Evolutionary conservation across 1,140 invertebrate species (phyloP), one percentile per base, ranked within the genome.

Genomic region (Drosophila navojoa): DNA sequence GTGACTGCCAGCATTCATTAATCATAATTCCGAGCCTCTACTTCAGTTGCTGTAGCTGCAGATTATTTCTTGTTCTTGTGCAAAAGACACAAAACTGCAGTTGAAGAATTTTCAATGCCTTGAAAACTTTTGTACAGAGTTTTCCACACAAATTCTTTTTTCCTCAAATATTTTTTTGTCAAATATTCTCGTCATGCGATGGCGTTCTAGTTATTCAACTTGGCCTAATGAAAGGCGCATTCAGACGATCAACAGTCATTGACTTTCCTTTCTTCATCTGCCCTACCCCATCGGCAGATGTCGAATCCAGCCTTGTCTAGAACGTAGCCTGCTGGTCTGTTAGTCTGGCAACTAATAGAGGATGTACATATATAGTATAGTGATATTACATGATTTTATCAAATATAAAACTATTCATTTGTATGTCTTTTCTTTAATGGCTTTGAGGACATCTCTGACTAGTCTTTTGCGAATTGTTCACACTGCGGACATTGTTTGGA

Each of bases 141-240:
- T 73, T 49, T 45, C 16, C 35, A 54, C 25, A 53, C 25, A 32
- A 47, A 60, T 53, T 45, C n/a, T 61, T 40, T 59, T 22, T 22
- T 22, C 19, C 19, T 22, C 19, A n/a, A n/a, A n/a, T 22, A 1
- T 22, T 35, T 52, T 35, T 13, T 32, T 70, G 62, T 66, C 53
- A 76, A 87, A 86, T 66, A 77, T 75, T 67, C 74, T 38, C 27
- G 85, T 90, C 84, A 89, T 89, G 70, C 84, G 66, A 32, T 22
- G 32, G 49, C 57, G 62, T 49, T 32, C 67, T 66, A 87, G 76
- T 82, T 74, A 76, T 77, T 71, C 81, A 78, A 78, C 71, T 55
- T 67, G 53, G 38, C 15, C 53, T 71, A 64, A 64, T 79, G 47
- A 67, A 76, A 64, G 59, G 35, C 64, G 44, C 35, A 53, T 44